Evolutionary conservation across 1,140 invertebrate species (phyloP).

Genomic region (Sitobion miscanthi): DNA sequence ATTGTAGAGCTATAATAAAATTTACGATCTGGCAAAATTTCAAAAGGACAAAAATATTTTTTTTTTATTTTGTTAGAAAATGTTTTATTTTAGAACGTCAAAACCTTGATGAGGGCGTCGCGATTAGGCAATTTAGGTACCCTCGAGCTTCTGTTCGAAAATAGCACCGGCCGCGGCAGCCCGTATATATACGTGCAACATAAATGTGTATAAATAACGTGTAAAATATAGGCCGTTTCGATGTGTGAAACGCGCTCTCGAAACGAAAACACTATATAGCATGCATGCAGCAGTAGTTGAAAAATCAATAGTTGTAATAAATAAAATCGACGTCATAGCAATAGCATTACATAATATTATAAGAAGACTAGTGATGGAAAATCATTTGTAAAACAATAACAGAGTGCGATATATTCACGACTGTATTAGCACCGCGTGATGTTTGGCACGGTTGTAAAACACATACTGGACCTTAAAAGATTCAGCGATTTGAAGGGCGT

Average conservation of each 20-base stretch:
- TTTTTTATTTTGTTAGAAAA: conserved; percentile 7
- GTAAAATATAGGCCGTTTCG: neutral
- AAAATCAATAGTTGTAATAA: neutral
- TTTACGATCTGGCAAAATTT: conserved; percentile 44
- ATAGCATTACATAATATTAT: neutral
- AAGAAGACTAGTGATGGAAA: neutral
- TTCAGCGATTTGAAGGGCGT: conserved; percentile 38
- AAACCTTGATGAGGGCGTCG: conserved; percentile 48
- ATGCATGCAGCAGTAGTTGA: neutral
- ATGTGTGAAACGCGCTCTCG: neutral
- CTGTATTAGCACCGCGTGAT: conserved; percentile 13
- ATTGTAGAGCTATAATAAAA: conserved; percentile 25
- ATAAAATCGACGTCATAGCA: neutral
- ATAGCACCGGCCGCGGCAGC: neutral
- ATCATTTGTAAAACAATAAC: conserved; percentile 14
- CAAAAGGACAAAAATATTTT: conserved; percentile 38
- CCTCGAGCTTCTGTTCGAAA: conserved; percentile 39
- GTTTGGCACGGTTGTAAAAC: conserved; percentile 8
- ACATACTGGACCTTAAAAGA: conserved; percentile 39
- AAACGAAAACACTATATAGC: neutral
- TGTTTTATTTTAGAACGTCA: conserved; percentile 46
- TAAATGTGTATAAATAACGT: conserved; percentile 40
- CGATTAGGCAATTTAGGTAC: conserved; percentile 51
- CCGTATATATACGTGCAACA: neutral
- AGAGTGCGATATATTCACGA: neutral